Base-by-base conservation (phyloP, 2,888 invertebrate genomes). In the Apamea anceps region DNA sequence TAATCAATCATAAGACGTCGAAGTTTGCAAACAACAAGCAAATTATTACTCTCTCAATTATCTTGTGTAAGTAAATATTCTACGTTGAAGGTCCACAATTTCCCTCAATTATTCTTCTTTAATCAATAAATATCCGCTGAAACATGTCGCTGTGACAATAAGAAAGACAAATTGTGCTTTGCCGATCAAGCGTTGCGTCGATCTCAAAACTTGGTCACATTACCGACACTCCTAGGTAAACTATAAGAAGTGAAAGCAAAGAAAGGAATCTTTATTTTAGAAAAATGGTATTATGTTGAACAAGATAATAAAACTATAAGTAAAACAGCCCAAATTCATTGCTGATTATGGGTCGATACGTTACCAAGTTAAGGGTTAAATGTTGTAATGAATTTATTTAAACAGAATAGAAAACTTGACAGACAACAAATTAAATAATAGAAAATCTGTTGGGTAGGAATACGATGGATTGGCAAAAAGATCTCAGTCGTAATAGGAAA, bases 1-100 rank as follows among this genome's bases (percentile, higher is more conserved):
- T 13, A 75, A 77, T 77, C 71, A 74, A 82, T 82, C 77, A 74
- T 37, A 70, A 60, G 25, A 82, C 25, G 48, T 70, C 45, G 54
- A 74, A 81, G 45, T 77, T 65, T 60, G 45, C 73, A 74, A 70
- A 66, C 70, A 73, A 62, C 48, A 48, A 37, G 32, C 32, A 60
- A 66, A 76, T 67, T 57, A n/a, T 15, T 32, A 12, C 32, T 21
- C 57, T 57, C 6, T 28, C 32, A 42, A 66, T 45, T 72, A 62
- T 48, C 37, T 62, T 74, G 54, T 32, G 15, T 45, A 57, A 54
- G 18, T 57, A 48, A n/a, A 12, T n/a, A n/a, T 37, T 37, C 25
- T 18, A 6, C 13, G 48, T 13, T 65, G 32, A 78, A 32, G 10
- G 37, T 18, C 13, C 48, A 37, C n/a, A 60, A 37, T 48, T 67